Conservation (phyloP, 2,797 vertebrate genomes). For the Antennarius maculatus region DNA sequence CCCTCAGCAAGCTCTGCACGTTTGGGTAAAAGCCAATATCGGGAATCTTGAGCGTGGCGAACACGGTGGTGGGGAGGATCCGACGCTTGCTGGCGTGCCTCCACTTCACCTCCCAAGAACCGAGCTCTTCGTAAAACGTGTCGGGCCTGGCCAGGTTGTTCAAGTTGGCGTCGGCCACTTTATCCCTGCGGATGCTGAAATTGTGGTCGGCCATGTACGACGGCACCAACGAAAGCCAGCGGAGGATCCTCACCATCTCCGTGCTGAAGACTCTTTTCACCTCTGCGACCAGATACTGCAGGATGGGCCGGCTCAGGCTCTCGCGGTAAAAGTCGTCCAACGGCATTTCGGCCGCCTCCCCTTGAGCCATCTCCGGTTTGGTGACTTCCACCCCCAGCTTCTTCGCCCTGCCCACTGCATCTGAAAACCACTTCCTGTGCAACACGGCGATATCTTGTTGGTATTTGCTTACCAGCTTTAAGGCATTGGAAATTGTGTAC, state of each 20-base stretch:
- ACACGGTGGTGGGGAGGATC: constrained; percentile 92
- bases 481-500: constrained; percentile 94
- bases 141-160: constrained; percentile 95
- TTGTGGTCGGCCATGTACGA: constrained; percentile 98
- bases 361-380: constrained; percentile 84
- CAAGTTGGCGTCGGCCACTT: constrained; percentile 93
- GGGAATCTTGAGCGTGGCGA: constrained; percentile 92
- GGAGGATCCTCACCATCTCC: constrained; percentile 92
- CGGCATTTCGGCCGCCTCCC: constrained; percentile 76
- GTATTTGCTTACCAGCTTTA: constrained; percentile 95
- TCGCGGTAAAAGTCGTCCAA: constrained; percentile 95
- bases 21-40: constrained; percentile 98
- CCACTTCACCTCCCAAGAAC: constrained; percentile 98
- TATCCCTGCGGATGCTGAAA: constrained; percentile 95
- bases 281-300: constrained; percentile 92
- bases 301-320: constrained; percentile 86
- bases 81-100: constrained; percentile 94
- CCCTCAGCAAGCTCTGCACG: constrained; percentile 92
- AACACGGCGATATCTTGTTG: constrained; percentile 96
- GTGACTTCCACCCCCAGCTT: constrained; percentile 89
- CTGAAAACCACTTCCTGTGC: constrained; percentile 97
- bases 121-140: constrained; percentile 94
- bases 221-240: constrained; percentile 93
- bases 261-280: constrained; percentile 94
- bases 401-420: constrained; percentile 89